These are phyloP conservation scores for Dermochelys coriacea DNA, from an alignment of 2,797 vertebrate genomes.

Conservation along the genomic window DNA sequence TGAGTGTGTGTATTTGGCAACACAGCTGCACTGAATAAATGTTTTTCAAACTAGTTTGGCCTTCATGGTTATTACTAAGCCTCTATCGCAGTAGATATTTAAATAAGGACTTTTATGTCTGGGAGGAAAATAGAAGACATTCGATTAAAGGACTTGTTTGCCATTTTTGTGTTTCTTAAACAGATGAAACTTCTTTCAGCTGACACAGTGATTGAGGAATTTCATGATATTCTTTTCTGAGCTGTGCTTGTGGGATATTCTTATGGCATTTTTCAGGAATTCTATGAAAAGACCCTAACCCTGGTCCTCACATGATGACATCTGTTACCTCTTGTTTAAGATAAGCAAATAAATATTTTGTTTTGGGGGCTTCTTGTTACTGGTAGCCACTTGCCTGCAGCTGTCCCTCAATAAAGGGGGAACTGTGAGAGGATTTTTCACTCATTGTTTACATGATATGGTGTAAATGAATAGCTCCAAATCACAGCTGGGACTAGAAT, in stretches of 20 bases:
- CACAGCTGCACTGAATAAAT: neutral
- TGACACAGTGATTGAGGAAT: neutral
- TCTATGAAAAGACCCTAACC: neutral
- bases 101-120: neutral
- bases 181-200: neutral
- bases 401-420: neutral
- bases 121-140: neutral
- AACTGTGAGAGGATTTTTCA: accelerated
- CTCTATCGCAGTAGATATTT: accelerated
- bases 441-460: neutral
- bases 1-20: neutral
- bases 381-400: neutral
- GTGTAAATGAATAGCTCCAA: neutral
- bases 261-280: neutral
- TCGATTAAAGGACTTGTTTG: neutral
- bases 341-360: neutral
- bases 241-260: neutral
- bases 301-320: neutral
- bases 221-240: neutral
- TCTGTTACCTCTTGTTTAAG: neutral
- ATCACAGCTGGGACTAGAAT: accelerated
- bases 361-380: neutral
- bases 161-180: neutral
- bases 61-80: neutral
- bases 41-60: accelerated